Evolutionary conservation across 2,113 vertebrate species (phyloP), one percentile per base, ranked within the genome.

Genomic region (Numida meleagris): DNA sequence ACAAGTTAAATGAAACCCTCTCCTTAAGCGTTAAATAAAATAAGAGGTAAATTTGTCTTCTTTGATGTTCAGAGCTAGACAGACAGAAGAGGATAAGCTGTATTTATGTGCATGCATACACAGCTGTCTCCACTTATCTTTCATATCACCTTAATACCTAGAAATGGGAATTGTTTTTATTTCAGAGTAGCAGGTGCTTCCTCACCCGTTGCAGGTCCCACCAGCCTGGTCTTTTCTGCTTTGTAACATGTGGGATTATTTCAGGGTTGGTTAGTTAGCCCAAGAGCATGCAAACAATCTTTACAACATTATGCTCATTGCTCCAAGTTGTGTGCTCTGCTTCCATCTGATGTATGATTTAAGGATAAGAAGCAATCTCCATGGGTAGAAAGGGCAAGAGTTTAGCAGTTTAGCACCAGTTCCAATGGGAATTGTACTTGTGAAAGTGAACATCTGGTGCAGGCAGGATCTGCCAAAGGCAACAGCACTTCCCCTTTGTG

Each of bases 401-500:
- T 57, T 79, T 20, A 86, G 20, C 43, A 58, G 19, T 27, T 73
- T 33, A 73, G 4, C 1, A 0, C 33, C 33, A 42, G 25, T 91
- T 74, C 40, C n/a, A 75, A 1, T 25, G 40, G 43, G 21, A 29
- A 21, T 78, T 82, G 86, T 66, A 57, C 9, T 70, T 24, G 48
- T 7, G 31, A 1, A 46, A 53, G 25, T 36, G 12, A 66, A 27
- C 10, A n/a, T 4, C 34, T 80, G 50, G 23, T 20, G 8, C 14
- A 51, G 33, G 27, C 38, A 14, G 25, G 53, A 20, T 36, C 36
- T 73, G n/a, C 48, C 57, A 17, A 31, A 61, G 62, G 31, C 1
- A 0, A 51, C 18, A 38, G 57, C 5, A 2, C 24, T 40, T 19
- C 21, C 3, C 0, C 42, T 50, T 12, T 45, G 14, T 18, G 6